Conservation (phyloP, 1,140 invertebrate genomes). For the Trichomalopsis sarcophagae region DNA sequence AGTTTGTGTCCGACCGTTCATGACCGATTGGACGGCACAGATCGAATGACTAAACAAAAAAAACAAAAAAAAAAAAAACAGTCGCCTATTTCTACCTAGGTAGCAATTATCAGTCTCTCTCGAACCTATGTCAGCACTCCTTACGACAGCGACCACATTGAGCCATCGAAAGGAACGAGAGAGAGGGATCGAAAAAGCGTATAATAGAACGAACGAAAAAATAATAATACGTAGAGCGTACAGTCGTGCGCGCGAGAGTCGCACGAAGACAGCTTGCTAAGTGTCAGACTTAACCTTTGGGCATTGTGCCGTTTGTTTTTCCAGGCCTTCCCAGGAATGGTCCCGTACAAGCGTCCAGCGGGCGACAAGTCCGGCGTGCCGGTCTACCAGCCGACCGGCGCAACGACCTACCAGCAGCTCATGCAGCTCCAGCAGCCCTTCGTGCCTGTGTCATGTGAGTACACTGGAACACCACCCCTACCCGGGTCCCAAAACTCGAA, state of each 20-base stretch:
- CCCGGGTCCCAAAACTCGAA: slow-evolving; percentile 74
- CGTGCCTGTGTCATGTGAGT: slow-evolving; percentile 95
- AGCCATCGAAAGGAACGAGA: slow-evolving; percentile 5
- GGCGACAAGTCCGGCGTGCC: slow-evolving; percentile 96
- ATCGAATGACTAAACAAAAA: neutral
- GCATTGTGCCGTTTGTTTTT: slow-evolving; percentile 64
- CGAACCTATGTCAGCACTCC: slow-evolving; percentile 17
- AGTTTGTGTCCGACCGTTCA: neutral
- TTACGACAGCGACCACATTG: slow-evolving; percentile 31
- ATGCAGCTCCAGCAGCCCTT: slow-evolving; percentile 96
- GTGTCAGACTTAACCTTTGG: slow-evolving; percentile 47
- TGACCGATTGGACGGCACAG: neutral
- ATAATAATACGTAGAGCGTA: neutral
- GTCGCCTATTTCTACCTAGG: neutral
- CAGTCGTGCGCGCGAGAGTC: neutral
- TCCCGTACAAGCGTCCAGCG: slow-evolving; percentile 94
- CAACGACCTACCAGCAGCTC: slow-evolving; percentile 94
- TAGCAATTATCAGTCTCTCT: slow-evolving; percentile 14
- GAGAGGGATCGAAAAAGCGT: slow-evolving; percentile 7
- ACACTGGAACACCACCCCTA: slow-evolving; percentile 83
- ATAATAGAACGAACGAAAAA: neutral
- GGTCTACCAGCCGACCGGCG: slow-evolving; percentile 91
- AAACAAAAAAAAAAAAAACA: slow-evolving; percentile 37
- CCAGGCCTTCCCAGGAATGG: slow-evolving; percentile 94
- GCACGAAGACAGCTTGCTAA: neutral